phyloP scores from a whole-genome alignment of 2,888 invertebrate genomes.

The Bimastos eiseni region DNA sequence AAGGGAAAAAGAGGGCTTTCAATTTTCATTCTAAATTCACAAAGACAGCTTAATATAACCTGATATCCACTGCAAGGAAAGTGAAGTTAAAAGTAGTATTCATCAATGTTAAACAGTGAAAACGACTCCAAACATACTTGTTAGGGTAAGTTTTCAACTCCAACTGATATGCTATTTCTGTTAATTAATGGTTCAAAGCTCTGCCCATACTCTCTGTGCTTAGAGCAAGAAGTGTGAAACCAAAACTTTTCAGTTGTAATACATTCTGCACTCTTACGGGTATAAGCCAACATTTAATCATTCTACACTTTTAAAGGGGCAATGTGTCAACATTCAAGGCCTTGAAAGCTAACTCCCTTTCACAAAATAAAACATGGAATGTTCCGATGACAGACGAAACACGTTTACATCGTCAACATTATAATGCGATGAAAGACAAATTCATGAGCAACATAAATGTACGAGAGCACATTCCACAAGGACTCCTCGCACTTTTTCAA shows the following conservation, averaged over 20 bases:
- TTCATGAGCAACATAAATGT: background rate
- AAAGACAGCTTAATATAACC: background rate
- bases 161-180: background rate
- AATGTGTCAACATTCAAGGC: background rate
- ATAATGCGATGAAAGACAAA: slow-evolving; percentile 4
- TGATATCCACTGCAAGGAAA: background rate
- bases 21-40: background rate
- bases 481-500: background rate
- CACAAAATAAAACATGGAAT: background rate
- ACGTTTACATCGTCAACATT: background rate
- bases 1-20: background rate
- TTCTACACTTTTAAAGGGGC: background rate
- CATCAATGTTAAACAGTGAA: background rate
- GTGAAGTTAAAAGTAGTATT: background rate
- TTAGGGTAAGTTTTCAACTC: background rate
- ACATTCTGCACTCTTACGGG: background rate
- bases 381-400: background rate
- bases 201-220: no score
- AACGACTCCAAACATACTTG: background rate
- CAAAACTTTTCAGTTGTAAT: background rate
- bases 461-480: background rate
- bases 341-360: background rate
- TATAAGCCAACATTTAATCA: background rate
- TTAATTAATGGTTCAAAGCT: background rate
- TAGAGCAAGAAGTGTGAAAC: no score